phyloP scores from a whole-genome alignment of 2,113 vertebrate species.

The Grus americana region DNA sequence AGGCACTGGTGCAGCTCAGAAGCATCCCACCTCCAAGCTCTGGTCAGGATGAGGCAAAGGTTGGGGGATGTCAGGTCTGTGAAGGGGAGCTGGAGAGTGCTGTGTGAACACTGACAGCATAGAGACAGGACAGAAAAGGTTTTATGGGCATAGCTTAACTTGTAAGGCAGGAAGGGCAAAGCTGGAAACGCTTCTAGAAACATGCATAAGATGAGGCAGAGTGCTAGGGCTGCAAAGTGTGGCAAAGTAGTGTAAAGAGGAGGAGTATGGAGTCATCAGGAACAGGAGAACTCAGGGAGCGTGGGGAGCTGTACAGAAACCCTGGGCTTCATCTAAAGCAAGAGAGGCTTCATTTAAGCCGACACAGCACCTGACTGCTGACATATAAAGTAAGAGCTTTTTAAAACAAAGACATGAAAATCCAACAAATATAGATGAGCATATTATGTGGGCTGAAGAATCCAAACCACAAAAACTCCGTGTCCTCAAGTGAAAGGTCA shows the following conservation, averaged over 20 bases:
- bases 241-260: background rate
- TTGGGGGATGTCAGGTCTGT: background rate
- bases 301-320: background rate
- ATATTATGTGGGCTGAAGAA: background rate
- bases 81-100: background rate
- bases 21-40: background rate
- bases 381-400: background rate
- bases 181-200: background rate
- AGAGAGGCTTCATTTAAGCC: background rate
- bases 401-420: background rate
- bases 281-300: background rate
- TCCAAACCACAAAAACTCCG: background rate
- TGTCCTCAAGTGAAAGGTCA: background rate
- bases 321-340: background rate
- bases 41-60: background rate
- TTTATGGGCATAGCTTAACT: background rate
- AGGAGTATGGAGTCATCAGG: background rate
- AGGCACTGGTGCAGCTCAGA: background rate
- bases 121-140: background rate
- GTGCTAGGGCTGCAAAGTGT: background rate
- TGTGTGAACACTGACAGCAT: background rate
- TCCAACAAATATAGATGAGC: background rate
- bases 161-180: background rate
- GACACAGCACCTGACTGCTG: background rate
- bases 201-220: background rate